Percentiles rank a stretch among this genome's conserved stretches.
Conservation (phyloP, 2,113 vertebrate genomes). For the Aspiorhynchus laticeps region DNA sequence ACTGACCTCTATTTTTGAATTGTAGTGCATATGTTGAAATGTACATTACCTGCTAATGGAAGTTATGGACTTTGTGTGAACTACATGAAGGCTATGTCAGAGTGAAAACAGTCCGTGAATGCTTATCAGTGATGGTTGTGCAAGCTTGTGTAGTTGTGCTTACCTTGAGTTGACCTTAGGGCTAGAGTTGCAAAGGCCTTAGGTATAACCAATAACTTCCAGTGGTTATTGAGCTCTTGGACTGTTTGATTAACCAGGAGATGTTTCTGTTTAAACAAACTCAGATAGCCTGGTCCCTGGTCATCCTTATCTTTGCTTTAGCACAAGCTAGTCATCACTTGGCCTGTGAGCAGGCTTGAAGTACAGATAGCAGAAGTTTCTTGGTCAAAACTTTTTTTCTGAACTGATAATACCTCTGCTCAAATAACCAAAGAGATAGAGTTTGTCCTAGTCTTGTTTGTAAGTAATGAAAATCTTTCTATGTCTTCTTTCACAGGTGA, state of each 20-base stretch:
- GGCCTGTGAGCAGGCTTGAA: not conserved
- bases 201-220: not conserved
- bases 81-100: not conserved
- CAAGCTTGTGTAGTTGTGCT: not conserved
- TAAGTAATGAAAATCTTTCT: not conserved
- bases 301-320: slow-evolving; percentile 6
- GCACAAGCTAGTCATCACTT: slow-evolving; percentile 6
- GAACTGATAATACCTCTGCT: not conserved
- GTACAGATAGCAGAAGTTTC: slow-evolving; percentile 18
- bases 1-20: not conserved
- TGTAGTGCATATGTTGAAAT: not conserved
- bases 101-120: not conserved
- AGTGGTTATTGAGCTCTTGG: not conserved
- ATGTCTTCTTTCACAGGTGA: slow-evolving; percentile 77
- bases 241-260: slow-evolving; percentile 24
- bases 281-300: not conserved
- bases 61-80: not conserved
- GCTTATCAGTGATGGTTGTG: not conserved
- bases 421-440: not conserved
- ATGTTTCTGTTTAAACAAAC: slow-evolving; percentile 28
- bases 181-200: not conserved
- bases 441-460: not conserved
- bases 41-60: not conserved
- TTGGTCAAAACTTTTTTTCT: not conserved
- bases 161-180: not conserved